These are phyloP conservation scores for Puntigrus tetrazona DNA, from an alignment of 2,113 vertebrate genomes.

Conservation along the genomic window DNA sequence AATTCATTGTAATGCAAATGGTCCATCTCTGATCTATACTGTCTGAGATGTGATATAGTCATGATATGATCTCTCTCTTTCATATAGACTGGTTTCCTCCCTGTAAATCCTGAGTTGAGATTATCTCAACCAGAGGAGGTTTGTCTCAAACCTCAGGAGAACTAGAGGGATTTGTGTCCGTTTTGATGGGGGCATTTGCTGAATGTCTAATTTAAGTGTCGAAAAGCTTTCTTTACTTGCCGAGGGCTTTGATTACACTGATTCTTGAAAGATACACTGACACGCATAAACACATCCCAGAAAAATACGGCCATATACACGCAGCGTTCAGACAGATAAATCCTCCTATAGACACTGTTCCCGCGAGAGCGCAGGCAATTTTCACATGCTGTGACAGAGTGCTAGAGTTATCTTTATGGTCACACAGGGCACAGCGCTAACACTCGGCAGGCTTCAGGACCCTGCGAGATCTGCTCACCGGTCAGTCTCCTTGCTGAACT, in stretches of 20 bases:
- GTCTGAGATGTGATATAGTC: not conserved
- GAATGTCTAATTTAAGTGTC: conserved; percentile 1
- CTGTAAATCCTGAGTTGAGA: not conserved
- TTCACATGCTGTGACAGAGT: conserved; percentile 30
- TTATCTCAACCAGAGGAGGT: not conserved
- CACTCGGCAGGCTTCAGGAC: conserved; percentile 22
- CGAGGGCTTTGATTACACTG: conserved; percentile 36
- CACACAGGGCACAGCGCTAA: not conserved
- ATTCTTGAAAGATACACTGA: conserved; percentile 37
- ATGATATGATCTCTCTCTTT: not conserved
- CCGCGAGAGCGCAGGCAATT: not conserved
- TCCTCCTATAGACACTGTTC: not conserved
- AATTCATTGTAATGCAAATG: not conserved
- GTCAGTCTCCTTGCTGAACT: conserved; percentile 95
- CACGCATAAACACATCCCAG: conserved; percentile 34
- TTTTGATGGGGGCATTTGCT: not conserved
- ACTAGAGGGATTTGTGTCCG: conserved; percentile 18
- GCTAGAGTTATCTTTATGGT: conserved; percentile 32
- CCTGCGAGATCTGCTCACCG: conserved; percentile 78
- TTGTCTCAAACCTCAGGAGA: conserved; percentile 7
- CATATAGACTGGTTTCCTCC: not conserved
- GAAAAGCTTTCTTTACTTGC: conserved; percentile 23
- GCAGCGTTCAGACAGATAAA: conserved; percentile 14
- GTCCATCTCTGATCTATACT: not conserved
- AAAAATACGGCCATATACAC: conserved; percentile 24